Conservation (phyloP, 1,140 invertebrate genomes). For the Drosophila pseudoananassae region DNA sequence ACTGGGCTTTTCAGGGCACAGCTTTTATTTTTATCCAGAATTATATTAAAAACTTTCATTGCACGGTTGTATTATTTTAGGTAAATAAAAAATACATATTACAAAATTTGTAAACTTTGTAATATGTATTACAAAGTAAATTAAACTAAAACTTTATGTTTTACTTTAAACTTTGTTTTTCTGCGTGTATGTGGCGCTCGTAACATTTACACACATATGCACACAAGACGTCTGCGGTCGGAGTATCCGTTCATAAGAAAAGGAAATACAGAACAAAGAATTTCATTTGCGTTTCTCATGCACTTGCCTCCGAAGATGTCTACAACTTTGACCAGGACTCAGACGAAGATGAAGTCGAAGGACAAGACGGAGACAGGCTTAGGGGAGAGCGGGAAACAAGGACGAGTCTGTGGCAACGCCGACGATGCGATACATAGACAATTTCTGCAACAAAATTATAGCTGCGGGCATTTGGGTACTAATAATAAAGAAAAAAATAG, state of each 20-base stretch:
- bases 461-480: constrained; percentile 74
- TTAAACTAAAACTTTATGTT: no score
- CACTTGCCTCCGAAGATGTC: constrained; percentile 64
- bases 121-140: no score
- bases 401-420: constrained; percentile 10
- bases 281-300: constrained; percentile 76
- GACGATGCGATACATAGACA: constrained; percentile 69
- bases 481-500: constrained; percentile 51
- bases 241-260: constrained; percentile 66
- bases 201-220: constrained; percentile 8
- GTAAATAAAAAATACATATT: no score
- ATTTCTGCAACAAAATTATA: constrained; percentile 75
- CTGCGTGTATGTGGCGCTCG: neutral
- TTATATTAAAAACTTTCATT: no score
- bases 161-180: neutral
- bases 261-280: constrained; percentile 70
- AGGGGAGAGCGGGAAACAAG: neutral
- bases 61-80: no score
- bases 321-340: constrained; percentile 32
- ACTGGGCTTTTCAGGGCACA: no score
- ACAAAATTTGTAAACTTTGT: no score
- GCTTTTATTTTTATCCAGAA: no score
- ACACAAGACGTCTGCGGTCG: constrained; percentile 42
- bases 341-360: constrained; percentile 6
- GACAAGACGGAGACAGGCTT: neutral